Base-by-base conservation (phyloP, 2,797 vertebrate genomes). In the Cryptoblepharus egeriae region DNA sequence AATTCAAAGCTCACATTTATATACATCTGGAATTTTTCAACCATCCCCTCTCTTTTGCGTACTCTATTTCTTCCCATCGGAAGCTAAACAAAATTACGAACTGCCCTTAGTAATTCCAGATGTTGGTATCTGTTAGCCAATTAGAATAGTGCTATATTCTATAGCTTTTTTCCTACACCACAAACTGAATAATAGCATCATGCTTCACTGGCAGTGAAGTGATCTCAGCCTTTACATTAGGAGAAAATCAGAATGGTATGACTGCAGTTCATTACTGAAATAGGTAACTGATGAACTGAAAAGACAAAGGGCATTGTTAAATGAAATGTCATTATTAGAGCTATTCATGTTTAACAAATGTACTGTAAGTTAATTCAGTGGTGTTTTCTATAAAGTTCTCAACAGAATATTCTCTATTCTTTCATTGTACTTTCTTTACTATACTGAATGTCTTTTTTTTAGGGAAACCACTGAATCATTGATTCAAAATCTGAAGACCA, bases 251-350 rank as follows among this genome's bases (percentile, higher is more conserved):
- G 96, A 95, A 95, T 92, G 94, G 95, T 95, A 95, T 95, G 95
- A 95, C 95, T 96, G 93, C 95, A 96, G 93, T 96, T 96, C 95
- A 96, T 96, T 96, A 96, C 93, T 93, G 95, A 95, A 96, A 95
- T 96, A 95, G 95, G 96, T 95, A 96, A 95, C 95, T 96, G 96
- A 96, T 96, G 95, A 96, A 96, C 96, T 96, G 94, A 96, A 96
- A 96, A 96, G 95, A 96, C 95, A 96, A 96, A 96, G 95, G 95
- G 94, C 94, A 96, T 96, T 96, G 94, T 96, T 96, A 96, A 95
- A 95, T 96, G 95, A 95, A 96, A 95, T 96, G 94, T 96, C 95
- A 96, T 96, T 95, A 96, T 96, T 95, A 96, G 93, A 96, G 93
- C 95, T 95, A 94, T 92, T 95, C 95, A 94, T 96, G 96, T 96